Percentiles rank a stretch among this genome's conserved stretches.
phyloP scores from a whole-genome alignment of 2,888 invertebrate genomes.

The Tridacna crocea region DNA sequence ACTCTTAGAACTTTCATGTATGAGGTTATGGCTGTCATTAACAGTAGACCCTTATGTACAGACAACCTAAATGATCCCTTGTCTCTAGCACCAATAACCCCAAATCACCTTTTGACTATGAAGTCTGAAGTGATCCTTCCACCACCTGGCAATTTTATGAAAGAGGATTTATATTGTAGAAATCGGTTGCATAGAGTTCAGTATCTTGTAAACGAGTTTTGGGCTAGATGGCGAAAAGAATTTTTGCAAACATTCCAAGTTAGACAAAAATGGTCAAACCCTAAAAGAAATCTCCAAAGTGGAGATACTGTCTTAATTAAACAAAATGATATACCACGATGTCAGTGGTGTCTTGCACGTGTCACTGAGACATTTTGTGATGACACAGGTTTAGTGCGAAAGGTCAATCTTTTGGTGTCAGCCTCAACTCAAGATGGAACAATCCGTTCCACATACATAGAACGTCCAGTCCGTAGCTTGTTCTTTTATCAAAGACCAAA shows the following conservation, averaged over 20 bases:
- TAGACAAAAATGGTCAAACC: slow-evolving; percentile 19
- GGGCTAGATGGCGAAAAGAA: slow-evolving; percentile 52
- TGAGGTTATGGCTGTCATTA: slow-evolving; percentile 56
- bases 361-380: slow-evolving; percentile 17
- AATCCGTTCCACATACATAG: slow-evolving; percentile 10
- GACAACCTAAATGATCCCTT: slow-evolving; percentile 47
- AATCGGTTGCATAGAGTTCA: slow-evolving; percentile 57
- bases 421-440: background rate
- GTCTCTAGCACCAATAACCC: slow-evolving; percentile 50
- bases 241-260: slow-evolving; percentile 34
- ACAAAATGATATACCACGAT: slow-evolving; percentile 35
- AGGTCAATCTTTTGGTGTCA: slow-evolving; percentile 36
- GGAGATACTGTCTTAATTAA: slow-evolving; percentile 50
- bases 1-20: slow-evolving; percentile 51
- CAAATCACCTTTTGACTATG: slow-evolving; percentile 61
- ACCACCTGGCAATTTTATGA: slow-evolving; percentile 59
- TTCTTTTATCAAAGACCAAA: slow-evolving; percentile 34
- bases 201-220: slow-evolving; percentile 47
- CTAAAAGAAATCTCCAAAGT: slow-evolving; percentile 28
- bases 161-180: slow-evolving; percentile 49
- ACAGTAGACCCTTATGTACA: slow-evolving; percentile 57
- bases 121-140: slow-evolving; percentile 52
- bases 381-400: slow-evolving; percentile 44
- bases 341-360: slow-evolving; percentile 38
- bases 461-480: slow-evolving; percentile 47